Evolutionary conservation across 1,140 invertebrate species (phyloP).

Genomic region (Bombus waltoni): DNA sequence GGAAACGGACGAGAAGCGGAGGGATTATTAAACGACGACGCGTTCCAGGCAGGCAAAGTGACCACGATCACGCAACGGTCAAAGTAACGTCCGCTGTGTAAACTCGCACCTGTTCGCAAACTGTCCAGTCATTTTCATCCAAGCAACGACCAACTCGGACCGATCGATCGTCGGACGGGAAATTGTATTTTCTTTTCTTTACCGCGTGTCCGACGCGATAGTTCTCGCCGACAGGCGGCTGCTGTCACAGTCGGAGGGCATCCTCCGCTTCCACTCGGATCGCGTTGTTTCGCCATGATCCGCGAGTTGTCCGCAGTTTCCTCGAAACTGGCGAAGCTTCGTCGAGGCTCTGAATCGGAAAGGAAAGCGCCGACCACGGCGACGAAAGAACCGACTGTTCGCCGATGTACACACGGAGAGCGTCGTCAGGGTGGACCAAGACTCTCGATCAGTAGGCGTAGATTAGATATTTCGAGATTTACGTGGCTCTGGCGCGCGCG

Average conservation of each 20-base stretch:
- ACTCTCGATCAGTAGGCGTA: slow-evolving; percentile 1
- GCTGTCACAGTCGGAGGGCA: neutral
- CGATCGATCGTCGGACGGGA: neutral
- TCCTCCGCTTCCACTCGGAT: too few species aligned
- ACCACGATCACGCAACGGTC: slow-evolving; percentile 23
- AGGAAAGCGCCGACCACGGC: neutral
- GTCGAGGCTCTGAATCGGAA: neutral
- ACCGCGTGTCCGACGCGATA: neutral
- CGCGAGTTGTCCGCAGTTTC: neutral
- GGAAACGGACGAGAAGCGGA: neutral
- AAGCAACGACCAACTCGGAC: neutral
- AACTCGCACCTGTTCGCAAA: slow-evolving; percentile 8
- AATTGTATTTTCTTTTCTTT: slow-evolving; percentile 4
- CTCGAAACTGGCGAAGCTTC: neutral
- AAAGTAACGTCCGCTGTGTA: neutral
- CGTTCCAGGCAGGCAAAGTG: slow-evolving; percentile 20
- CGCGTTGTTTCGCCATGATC: neutral
- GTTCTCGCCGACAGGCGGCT: neutral
- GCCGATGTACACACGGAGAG: neutral
- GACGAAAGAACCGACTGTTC: neutral
- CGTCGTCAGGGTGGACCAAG: neutral
- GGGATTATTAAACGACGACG: slow-evolving; percentile 17
- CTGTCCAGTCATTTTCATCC: neutral
- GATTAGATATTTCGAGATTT: slow-evolving; percentile 36
- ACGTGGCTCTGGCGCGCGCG: neutral